These are phyloP conservation scores for Gonatopus flavifemur DNA, from an alignment of 1,140 invertebrate species.

Conservation along the genomic window DNA sequence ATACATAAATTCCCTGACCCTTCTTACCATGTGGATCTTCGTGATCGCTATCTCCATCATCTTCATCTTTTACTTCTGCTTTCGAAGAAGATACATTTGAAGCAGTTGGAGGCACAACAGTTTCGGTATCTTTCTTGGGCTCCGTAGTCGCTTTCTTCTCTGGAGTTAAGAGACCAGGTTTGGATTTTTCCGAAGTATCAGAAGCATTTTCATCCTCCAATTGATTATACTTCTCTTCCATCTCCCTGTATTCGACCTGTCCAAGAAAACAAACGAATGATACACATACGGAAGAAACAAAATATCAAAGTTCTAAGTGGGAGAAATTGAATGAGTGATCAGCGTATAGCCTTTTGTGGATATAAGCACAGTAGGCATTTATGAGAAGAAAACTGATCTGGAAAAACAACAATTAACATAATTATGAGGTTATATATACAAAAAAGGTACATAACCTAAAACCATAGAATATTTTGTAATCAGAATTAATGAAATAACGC, in stretches of 20 bases:
- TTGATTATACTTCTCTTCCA: conserved; percentile 68
- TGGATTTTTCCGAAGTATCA: conserved; percentile 67
- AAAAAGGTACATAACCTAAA: conserved; percentile 3
- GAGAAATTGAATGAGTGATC: too few relatives aligned
- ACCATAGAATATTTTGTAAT: too few relatives aligned
- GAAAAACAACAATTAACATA: too few relatives aligned
- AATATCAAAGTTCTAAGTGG: conserved; percentile 1
- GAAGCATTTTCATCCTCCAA: conserved; percentile 66
- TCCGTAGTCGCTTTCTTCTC: conserved; percentile 57
- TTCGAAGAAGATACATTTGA: conserved; percentile 38
- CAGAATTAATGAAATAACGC: too few relatives aligned
- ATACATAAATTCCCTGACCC: conserved; percentile 8
- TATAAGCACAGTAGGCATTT: too few relatives aligned
- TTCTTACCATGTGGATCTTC: conserved; percentile 53
- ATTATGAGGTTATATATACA: conserved; percentile 1
- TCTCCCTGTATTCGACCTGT: conserved; percentile 69
- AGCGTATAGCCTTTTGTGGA: too few relatives aligned
- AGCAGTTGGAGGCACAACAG: conserved; percentile 25
- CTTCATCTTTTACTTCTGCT: conserved; percentile 49
- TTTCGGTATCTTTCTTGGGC: conserved; percentile 44
- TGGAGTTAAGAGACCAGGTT: conserved; percentile 55
- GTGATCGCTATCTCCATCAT: conserved; percentile 55
- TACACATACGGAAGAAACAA: conserved; percentile 15
- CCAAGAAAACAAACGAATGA: conserved; percentile 45
- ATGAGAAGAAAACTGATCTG: too few relatives aligned